Evolutionary conservation across 2,888 invertebrate genomes (phyloP).

Genomic region (Synergus itoensis): DNA sequence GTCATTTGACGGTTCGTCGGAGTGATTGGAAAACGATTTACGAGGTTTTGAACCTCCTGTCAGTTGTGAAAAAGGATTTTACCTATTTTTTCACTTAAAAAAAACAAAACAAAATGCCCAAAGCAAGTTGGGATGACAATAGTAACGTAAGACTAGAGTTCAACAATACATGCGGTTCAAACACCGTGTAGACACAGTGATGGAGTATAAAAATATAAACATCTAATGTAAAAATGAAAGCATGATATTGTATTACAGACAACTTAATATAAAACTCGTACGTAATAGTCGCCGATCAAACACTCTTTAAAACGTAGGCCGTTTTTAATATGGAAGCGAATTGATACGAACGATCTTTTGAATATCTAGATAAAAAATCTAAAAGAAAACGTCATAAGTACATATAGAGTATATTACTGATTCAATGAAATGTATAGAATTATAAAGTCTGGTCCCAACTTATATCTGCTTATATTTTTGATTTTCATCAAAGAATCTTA

Average conservation of each 20-base stretch:
- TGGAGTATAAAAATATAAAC: constrained; percentile 76
- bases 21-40: constrained; percentile 21
- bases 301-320: constrained; percentile 40
- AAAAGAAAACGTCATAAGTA: constrained; percentile 22
- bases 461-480: constrained; percentile 5
- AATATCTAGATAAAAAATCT: constrained; percentile 4
- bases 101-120: constrained; percentile 59
- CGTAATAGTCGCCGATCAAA: constrained; percentile 43
- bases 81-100: constrained; percentile 29
- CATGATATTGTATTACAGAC: constrained; percentile 61
- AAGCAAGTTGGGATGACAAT: constrained; percentile 62
- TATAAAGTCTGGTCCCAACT: constrained; percentile 35
- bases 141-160: constrained; percentile 77
- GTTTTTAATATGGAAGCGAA: constrained; percentile 36
- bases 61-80: constrained; percentile 15
- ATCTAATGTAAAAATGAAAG: constrained; percentile 68
- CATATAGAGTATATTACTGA: constrained; percentile 10
- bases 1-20: constrained; percentile 11
- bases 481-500: constrained; percentile 13
- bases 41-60: neutral
- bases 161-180: constrained; percentile 75
- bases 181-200: constrained; percentile 68
- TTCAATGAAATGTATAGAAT: neutral
- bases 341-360: constrained; percentile 35
- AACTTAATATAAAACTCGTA: constrained; percentile 60